phyloP scores from a whole-genome alignment of 2,888 invertebrate genomes.

The Pseudoips prasinana region DNA sequence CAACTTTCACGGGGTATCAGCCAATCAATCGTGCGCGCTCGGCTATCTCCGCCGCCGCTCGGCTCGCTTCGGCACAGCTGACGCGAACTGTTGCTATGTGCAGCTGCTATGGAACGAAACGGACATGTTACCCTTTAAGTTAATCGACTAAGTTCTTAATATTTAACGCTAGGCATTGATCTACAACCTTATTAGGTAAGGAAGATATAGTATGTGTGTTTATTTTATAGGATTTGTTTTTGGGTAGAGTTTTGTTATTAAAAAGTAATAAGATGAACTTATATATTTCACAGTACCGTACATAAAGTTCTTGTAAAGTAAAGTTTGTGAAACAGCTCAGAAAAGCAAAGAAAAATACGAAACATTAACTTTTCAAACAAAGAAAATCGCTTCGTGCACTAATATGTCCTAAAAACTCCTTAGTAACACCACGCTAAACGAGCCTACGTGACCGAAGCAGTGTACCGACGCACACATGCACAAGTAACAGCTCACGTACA shows the following conservation, averaged over 20 bases:
- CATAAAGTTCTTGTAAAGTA: no score
- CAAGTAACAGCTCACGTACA: slow-evolving; percentile 39
- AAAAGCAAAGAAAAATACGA: slow-evolving; percentile 5
- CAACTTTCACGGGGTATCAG: slow-evolving; percentile 45
- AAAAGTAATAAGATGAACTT: no score
- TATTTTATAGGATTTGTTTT: no score
- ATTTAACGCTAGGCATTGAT: no score
- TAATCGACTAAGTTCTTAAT: no score
- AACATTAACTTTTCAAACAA: slow-evolving; percentile 38
- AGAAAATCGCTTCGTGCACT: slow-evolving; percentile 37
- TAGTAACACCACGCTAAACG: slow-evolving; percentile 46
- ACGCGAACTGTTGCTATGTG: slow-evolving; percentile 77
- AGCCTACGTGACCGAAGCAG: slow-evolving; percentile 78
- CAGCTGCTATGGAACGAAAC: slow-evolving; percentile 42
- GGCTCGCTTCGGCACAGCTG: slow-evolving; percentile 61
- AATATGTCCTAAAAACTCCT: slow-evolving; percentile 57
- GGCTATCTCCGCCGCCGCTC: slow-evolving; percentile 41
- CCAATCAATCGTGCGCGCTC: slow-evolving; percentile 57
- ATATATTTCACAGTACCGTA: no score
- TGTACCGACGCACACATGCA: slow-evolving; percentile 60
- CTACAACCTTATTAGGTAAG: no score
- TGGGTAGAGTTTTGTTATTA: no score
- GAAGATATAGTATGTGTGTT: no score
- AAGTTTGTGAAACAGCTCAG: background rate
- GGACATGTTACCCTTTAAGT: slow-evolving; percentile 39